Percentiles rank a stretch among this genome's conserved stretches.
Conservation (phyloP, 2,888 invertebrate genomes). For the Amphipyra berbera region DNA sequence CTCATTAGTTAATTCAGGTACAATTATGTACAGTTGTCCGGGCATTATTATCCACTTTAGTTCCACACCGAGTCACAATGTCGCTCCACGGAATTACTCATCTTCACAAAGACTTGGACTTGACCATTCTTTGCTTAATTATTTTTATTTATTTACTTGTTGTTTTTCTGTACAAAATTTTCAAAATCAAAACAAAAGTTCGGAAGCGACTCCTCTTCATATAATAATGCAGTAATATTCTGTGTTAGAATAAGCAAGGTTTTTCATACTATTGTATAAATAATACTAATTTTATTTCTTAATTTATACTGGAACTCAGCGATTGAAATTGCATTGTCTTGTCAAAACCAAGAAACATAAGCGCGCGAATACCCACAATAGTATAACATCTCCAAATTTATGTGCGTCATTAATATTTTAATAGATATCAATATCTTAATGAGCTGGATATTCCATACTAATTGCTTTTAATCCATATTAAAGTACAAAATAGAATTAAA, state of each 20-base stretch:
- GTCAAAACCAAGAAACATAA: conserved; percentile 19
- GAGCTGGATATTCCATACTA: conserved; percentile 6
- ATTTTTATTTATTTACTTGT: conserved; percentile 7
- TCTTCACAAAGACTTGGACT: conserved; percentile 32
- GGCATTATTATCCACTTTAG: conserved; percentile 43
- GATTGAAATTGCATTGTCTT: conserved; percentile 2
- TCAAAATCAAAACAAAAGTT: not conserved
- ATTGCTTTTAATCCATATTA: conserved; percentile 15
- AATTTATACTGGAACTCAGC: not conserved
- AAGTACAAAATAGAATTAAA: conserved; percentile 6
- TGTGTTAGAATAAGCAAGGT: conserved; percentile 1
- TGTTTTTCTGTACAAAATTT: not conserved
- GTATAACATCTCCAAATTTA: conserved; percentile 6
- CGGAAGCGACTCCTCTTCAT: not conserved
- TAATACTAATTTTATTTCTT: not conserved
- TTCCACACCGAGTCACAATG: conserved; percentile 30
- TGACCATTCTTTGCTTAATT: conserved; percentile 10
- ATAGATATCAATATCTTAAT: conserved; percentile 7
- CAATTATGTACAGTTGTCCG: conserved; percentile 26
- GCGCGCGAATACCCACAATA: conserved; percentile 1
- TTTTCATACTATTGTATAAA: conserved; percentile 16
- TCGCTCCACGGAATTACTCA: conserved; percentile 30
- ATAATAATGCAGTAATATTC: not conserved
- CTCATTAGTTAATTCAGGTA: conserved; percentile 44
- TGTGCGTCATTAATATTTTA: conserved; percentile 3